phyloP scores from a whole-genome alignment of 2,113 vertebrate species.

The Piprites chloris region DNA sequence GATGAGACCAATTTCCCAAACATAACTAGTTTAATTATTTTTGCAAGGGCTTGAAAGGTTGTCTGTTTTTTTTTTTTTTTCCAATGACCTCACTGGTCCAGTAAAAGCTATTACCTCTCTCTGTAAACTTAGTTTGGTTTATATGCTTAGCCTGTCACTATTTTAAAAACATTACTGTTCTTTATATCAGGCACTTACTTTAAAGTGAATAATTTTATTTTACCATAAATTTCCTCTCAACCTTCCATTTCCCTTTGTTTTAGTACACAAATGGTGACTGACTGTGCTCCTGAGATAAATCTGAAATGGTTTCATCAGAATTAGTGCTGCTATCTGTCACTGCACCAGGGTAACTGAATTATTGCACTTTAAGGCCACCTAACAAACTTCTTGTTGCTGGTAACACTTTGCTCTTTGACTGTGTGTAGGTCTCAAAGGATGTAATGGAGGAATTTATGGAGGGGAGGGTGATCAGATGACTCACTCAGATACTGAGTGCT shows the following conservation, averaged over 20 bases:
- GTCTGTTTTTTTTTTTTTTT: background rate
- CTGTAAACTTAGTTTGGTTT: background rate
- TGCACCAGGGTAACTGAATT: background rate
- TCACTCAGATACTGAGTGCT: background rate
- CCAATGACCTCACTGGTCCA: background rate
- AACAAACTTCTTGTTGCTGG: background rate
- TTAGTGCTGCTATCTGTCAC: background rate
- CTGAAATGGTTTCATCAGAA: background rate
- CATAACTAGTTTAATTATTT: conserved; percentile 2
- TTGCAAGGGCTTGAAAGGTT: background rate
- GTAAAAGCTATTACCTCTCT: background rate
- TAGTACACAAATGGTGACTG: background rate
- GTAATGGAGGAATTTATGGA: background rate
- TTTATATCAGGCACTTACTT: background rate
- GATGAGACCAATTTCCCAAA: background rate
- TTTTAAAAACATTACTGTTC: background rate
- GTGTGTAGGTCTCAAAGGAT: background rate
- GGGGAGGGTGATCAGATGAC: background rate
- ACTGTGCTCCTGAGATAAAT: background rate
- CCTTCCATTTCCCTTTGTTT: background rate
- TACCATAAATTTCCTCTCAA: background rate
- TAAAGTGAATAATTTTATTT: background rate
- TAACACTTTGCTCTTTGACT: background rate
- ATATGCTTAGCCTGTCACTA: background rate
- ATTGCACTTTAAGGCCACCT: background rate